These are phyloP conservation scores for Bolinopsis microptera DNA, from an alignment of 37 sponge, comb jelly and placozoan genomes.

Conservation along the genomic window DNA sequence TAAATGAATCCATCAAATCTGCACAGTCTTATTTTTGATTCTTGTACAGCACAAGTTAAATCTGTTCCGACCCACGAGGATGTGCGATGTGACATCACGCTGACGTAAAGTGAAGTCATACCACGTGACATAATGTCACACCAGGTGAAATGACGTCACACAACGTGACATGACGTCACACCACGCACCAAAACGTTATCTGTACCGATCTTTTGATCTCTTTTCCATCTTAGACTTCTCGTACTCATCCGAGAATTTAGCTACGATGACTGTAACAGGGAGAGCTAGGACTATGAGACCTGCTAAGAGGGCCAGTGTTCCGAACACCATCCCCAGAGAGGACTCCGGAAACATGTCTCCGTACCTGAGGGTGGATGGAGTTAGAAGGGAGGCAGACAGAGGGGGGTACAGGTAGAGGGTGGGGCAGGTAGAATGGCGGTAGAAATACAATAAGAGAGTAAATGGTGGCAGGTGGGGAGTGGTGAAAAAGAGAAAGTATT, in stretches of 20 bases:
- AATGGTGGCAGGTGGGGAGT: not conserved
- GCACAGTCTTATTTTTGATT: too few species aligned
- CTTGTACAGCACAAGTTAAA: too few species aligned
- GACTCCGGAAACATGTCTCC: slow-evolving; percentile 25
- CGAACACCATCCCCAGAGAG: slow-evolving; percentile 36
- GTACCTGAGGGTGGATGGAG: not conserved
- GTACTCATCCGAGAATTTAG: slow-evolving; percentile 50
- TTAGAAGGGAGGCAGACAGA: not conserved
- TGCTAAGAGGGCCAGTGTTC: slow-evolving; percentile 7
- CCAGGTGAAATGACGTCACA: too few species aligned
- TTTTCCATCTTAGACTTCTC: slow-evolving; percentile 10
- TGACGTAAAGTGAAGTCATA: too few species aligned
- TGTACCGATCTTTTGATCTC: not conserved
- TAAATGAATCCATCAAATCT: too few species aligned
- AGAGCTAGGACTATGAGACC: slow-evolving; percentile 45
- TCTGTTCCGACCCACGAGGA: too few species aligned
- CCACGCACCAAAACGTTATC: too few species aligned
- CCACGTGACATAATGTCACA: too few species aligned
- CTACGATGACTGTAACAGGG: slow-evolving; percentile 35
- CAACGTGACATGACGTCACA: too few species aligned
- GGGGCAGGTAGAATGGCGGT: not conserved
- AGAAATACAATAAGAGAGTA: not conserved
- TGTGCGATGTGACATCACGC: too few species aligned
- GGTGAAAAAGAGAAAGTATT: not conserved
- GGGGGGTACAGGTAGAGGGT: too few species aligned